Percentiles rank a stretch among this genome's conserved stretches.
These are phyloP conservation scores for Macrotrachela quadricornifera DNA, from an alignment of 1,140 invertebrate genomes.

Conservation along the genomic window DNA sequence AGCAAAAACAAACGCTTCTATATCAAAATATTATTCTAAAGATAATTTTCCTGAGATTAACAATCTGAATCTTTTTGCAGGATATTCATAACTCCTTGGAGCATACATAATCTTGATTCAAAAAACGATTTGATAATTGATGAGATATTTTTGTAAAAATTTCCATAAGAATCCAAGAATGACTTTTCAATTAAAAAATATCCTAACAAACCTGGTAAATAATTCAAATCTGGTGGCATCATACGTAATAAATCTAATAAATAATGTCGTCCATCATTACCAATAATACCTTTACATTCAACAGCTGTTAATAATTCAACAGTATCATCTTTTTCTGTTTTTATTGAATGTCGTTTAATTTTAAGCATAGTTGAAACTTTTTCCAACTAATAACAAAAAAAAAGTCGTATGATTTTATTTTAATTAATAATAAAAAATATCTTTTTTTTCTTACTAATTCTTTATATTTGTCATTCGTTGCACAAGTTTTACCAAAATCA, in stretches of 20 bases:
- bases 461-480: constrained; percentile 70
- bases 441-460: constrained; percentile 48
- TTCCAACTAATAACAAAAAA: background rate
- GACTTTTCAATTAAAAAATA: background rate
- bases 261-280: constrained; percentile 91
- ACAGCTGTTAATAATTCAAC: constrained; percentile 87
- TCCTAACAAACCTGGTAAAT: constrained; percentile 45
- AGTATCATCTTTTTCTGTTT: constrained; percentile 61
- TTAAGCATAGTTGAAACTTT: constrained; percentile 19
- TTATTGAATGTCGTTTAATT: constrained; percentile 39
- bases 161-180: too few relatives aligned
- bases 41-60: too few relatives aligned
- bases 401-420: too few relatives aligned
- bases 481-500: constrained; percentile 77
- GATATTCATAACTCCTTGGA: too few relatives aligned
- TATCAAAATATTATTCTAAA: too few relatives aligned
- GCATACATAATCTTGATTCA: too few relatives aligned
- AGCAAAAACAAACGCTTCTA: too few relatives aligned
- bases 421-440: too few relatives aligned
- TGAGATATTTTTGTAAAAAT: too few relatives aligned
- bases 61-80: too few relatives aligned
- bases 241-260: constrained; percentile 84
- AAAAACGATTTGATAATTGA: too few relatives aligned
- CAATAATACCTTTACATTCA: constrained; percentile 96
- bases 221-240: constrained; percentile 95